Base-by-base conservation (phyloP, 2,113 vertebrate species). In the Poeciliopsis prolifica region DNA sequence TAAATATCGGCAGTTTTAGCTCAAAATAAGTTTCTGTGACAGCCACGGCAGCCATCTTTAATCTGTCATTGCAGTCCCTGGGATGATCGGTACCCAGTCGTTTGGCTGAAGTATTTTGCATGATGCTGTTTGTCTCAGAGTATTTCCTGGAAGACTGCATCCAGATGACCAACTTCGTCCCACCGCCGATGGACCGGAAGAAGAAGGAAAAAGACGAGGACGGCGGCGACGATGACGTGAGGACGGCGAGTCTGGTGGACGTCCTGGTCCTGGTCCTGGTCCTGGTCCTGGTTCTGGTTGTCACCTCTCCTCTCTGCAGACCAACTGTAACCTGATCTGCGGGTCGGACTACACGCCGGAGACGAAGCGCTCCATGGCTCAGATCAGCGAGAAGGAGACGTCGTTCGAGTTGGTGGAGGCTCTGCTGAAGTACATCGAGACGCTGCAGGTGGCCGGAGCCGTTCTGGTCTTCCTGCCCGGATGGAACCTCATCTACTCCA, bases 91-190 rank as follows among this genome's bases (percentile, higher is more conserved):
- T 4, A 12, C 10, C 35, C 35, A 37, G 35, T 35, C 1, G 9
- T 37, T n/a, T 37, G 35, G 35, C 10, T 37, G 35, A 35, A 35
- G 9, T 35, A 9, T 35, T 35, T 9, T 8, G 33, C 9, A 9
- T 35, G 7, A 2, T 37, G 10, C 51, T 11, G 17, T n/a, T 3
- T 58, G 26, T 19, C 33, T 35, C 92, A 99, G 98, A 97, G 82
- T 99, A 99, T 81, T 98, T 97, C 88, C 90, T 99, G 84, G 98
- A 99, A 81, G 98, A 99, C 40, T 97, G 96, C 68, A 96, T 99
- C 93, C 97, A 99, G 86, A 99, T 99, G 97, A 98, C 98, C 14
- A 91, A 94, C 69, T 99, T 99, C 17, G 10, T 97, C 70, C 97
- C 97, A 65, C 96, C 97, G 2, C 96, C 97, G 2, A 94, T 94